Evolutionary conservation across 2,888 invertebrate genomes (phyloP).

Genomic region (Lamproptera curius): DNA sequence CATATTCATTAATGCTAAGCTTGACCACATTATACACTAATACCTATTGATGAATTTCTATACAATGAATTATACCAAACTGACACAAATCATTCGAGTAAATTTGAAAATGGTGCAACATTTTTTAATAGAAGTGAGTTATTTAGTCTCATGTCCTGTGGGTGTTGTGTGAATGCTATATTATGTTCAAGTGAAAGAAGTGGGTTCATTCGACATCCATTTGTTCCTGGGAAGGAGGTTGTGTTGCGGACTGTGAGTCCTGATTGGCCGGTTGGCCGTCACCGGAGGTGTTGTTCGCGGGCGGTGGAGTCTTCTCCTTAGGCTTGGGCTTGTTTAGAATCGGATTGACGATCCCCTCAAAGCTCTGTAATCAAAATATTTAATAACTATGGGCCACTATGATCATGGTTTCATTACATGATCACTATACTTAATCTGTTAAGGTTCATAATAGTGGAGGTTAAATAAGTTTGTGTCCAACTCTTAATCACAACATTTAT

Average conservation of each 20-base stretch:
- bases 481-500: too few relatives aligned
- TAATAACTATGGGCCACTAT: too few relatives aligned
- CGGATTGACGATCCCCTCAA: slow-evolving; percentile 80
- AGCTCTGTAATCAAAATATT: slow-evolving; percentile 70
- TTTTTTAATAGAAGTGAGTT: slow-evolving; percentile 28
- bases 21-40: background rate
- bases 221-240: slow-evolving; percentile 44
- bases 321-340: slow-evolving; percentile 95
- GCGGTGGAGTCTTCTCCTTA: slow-evolving; percentile 80
- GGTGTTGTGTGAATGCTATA: slow-evolving; percentile 17
- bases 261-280: slow-evolving; percentile 41
- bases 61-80: background rate
- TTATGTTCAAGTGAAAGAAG: background rate
- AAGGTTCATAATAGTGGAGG: too few relatives aligned
- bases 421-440: too few relatives aligned
- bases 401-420: too few relatives aligned
- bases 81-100: too few relatives aligned
- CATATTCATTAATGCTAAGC: background rate
- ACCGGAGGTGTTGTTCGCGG: slow-evolving; percentile 47
- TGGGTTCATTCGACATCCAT: slow-evolving; percentile 71
- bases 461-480: too few relatives aligned
- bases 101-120: too few relatives aligned
- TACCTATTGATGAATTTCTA: too few relatives aligned
- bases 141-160: slow-evolving; percentile 36
- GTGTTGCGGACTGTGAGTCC: slow-evolving; percentile 31